Percentiles rank a stretch among this genome's conserved stretches.
Evolutionary conservation across 2,888 invertebrate genomes (phyloP).

Genomic region (Caenorhabditis parvicauda): DNA sequence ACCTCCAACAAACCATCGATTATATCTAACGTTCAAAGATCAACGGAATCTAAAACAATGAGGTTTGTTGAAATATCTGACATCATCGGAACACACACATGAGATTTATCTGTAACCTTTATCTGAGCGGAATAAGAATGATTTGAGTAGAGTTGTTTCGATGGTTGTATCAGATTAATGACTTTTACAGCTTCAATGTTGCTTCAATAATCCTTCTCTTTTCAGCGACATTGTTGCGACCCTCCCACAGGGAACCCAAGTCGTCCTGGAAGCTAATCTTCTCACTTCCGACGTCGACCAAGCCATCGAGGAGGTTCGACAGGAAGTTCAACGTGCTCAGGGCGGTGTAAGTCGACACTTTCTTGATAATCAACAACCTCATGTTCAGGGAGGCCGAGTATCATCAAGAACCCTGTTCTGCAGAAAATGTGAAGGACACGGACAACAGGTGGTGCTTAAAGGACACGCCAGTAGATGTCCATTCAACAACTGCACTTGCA

Average conservation of each 20-base stretch:
- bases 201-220: constrained; percentile 1
- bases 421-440: constrained; percentile 57
- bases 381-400: constrained; percentile 2
- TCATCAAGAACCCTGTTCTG: constrained; percentile 52
- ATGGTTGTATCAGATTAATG: constrained; percentile 8
- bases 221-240: constrained; percentile 28
- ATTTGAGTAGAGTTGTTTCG: constrained; percentile 3
- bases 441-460: constrained; percentile 56
- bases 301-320: constrained; percentile 58
- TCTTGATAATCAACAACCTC: too few relatives aligned
- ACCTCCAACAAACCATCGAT: too few relatives aligned
- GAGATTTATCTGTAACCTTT: constrained; percentile 8
- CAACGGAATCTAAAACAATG: too few relatives aligned
- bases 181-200: constrained; percentile 4
- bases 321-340: constrained; percentile 34
- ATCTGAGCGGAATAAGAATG: constrained; percentile 1
- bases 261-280: constrained; percentile 58
- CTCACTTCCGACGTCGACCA: constrained; percentile 60
- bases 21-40: too few relatives aligned
- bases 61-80: too few relatives aligned
- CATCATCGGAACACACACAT: constrained; percentile 9
- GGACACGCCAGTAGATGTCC: constrained; percentile 61
- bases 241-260: constrained; percentile 59
- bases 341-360: too few relatives aligned
- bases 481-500: constrained; percentile 60